Evolutionary conservation across 2,888 invertebrate genomes (phyloP).

Genomic region (Volucella inanis): DNA sequence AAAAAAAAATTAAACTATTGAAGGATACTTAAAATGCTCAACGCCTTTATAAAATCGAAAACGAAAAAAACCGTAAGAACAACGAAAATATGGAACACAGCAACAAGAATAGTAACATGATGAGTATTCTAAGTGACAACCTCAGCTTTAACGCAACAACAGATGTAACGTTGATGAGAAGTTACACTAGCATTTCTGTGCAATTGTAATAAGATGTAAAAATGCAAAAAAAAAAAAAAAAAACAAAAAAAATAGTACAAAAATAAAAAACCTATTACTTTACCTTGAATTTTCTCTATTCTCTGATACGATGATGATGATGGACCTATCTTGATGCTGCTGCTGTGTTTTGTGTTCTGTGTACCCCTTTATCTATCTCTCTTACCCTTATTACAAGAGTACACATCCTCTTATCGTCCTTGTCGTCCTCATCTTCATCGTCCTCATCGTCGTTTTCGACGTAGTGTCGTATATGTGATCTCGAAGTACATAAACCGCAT

Average conservation of each 20-base stretch:
- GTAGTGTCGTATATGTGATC: slow-evolving; percentile 70
- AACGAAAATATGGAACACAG: slow-evolving; percentile 17
- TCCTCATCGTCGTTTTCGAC: slow-evolving; percentile 54
- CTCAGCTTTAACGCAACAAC: slow-evolving; percentile 30
- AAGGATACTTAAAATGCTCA: slow-evolving; percentile 65
- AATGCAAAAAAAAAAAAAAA: no score
- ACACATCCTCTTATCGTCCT: slow-evolving; percentile 42
- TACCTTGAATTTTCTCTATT: slow-evolving; percentile 75
- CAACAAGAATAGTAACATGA: slow-evolving; percentile 15
- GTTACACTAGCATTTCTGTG: slow-evolving; percentile 54
- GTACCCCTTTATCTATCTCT: slow-evolving; percentile 66
- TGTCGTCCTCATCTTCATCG: slow-evolving; percentile 23
- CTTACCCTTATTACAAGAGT: slow-evolving; percentile 63
- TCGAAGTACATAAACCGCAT: slow-evolving; percentile 67
- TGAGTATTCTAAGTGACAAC: slow-evolving; percentile 18
- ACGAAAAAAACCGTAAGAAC: slow-evolving; percentile 28
- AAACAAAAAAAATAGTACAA: no score
- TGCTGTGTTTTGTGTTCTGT: neutral
- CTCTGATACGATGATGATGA: slow-evolving; percentile 70
- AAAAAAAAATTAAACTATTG: slow-evolving; percentile 62
- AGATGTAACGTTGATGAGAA: slow-evolving; percentile 45
- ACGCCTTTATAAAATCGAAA: slow-evolving; percentile 26
- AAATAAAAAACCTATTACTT: slow-evolving; percentile 63
- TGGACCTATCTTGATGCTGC: slow-evolving; percentile 70
- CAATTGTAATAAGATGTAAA: slow-evolving; percentile 65